These are phyloP conservation scores for Drosophila repletoides DNA, from an alignment of 1,140 invertebrate genomes.

Conservation along the genomic window DNA sequence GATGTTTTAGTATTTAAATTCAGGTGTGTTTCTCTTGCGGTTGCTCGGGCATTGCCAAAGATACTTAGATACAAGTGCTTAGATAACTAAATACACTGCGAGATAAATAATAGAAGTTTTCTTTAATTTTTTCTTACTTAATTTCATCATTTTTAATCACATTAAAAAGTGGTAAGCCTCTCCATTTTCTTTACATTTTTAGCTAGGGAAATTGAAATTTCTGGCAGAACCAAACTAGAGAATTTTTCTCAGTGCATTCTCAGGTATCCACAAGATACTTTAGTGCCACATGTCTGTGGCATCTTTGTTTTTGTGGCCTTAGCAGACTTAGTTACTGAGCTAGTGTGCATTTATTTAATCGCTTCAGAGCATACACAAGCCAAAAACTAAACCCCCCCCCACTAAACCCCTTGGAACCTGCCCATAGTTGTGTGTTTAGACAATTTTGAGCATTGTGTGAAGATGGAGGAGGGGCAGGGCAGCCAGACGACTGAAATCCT, in stretches of 20 bases:
- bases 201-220: too few species aligned
- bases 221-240: too few species aligned
- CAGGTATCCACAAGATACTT: conserved; percentile 42
- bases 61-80: conserved; percentile 9
- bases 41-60: conserved; percentile 45
- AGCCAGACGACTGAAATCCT: conserved; percentile 67
- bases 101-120: too few species aligned
- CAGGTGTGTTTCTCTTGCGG: conserved; percentile 49
- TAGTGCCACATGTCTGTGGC: conserved; percentile 33
- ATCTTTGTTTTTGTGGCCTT: conserved; percentile 25
- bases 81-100: too few species aligned
- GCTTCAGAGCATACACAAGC: conserved; percentile 17
- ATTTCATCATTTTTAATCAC: too few species aligned
- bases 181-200: too few species aligned
- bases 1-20: conserved; percentile 21
- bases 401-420: neutral
- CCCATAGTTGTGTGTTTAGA: neutral
- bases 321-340: conserved; percentile 24
- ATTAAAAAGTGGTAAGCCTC: too few species aligned
- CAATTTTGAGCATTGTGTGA: neutral
- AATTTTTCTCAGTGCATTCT: too few species aligned
- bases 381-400: conserved; percentile 33
- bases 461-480: neutral
- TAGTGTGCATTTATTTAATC: conserved; percentile 44
- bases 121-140: too few species aligned